Percentiles rank a stretch among this genome's conserved stretches.
phyloP scores from a whole-genome alignment of 2,797 vertebrate genomes.

The Sebastes trivittatus region DNA sequence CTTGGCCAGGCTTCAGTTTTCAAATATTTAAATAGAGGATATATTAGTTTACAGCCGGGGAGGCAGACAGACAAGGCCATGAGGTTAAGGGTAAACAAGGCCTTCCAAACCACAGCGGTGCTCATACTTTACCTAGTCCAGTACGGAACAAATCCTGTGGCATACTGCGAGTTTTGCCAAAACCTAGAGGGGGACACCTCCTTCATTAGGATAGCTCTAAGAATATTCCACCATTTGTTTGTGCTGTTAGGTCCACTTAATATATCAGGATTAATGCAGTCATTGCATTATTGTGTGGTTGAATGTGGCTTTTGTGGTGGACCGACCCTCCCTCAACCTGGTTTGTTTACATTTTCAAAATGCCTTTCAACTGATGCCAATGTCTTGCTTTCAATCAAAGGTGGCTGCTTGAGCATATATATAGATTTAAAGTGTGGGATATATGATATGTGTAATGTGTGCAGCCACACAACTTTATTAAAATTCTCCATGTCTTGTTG shows the following conservation, averaged over 20 bases:
- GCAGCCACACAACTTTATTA: not conserved
- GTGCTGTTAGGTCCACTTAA: not conserved
- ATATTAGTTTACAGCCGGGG: conserved; percentile 71
- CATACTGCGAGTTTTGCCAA: conserved; percentile 80
- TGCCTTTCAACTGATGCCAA: not conserved
- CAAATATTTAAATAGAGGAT: conserved; percentile 8
- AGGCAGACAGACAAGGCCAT: conserved; percentile 46
- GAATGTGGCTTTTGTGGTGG: not conserved
- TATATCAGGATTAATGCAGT: not conserved
- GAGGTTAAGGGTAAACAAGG: conserved; percentile 49
- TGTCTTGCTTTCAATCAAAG: not conserved
- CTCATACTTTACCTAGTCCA: conserved; percentile 79
- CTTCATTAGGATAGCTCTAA: conserved; percentile 61
- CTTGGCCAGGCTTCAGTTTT: not conserved
- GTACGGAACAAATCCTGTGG: conserved; percentile 79
- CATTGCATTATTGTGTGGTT: not conserved
- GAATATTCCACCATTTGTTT: not conserved
- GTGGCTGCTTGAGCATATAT: not conserved
- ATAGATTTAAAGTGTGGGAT: not conserved
- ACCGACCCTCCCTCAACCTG: not conserved
- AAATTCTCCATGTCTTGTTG: not conserved
- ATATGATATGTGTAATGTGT: not conserved
- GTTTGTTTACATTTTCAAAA: not conserved
- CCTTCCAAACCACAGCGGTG: conserved; percentile 23
- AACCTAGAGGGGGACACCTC: conserved; percentile 76